These are phyloP conservation scores for Ormia ochracea DNA, from an alignment of 2,888 invertebrate genomes.

Conservation along the genomic window DNA sequence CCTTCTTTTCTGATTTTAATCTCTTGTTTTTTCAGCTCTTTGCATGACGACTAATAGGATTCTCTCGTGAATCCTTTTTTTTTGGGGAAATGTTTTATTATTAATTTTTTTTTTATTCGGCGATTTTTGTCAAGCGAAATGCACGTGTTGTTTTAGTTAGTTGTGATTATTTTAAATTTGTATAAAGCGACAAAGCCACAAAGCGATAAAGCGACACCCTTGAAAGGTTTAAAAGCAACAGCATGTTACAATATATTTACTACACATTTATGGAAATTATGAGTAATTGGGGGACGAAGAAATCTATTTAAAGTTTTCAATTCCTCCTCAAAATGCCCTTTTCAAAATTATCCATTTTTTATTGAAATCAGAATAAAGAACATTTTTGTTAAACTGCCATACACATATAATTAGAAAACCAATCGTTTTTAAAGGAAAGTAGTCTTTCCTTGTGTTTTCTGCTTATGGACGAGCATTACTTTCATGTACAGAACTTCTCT, in stretches of 20 bases:
- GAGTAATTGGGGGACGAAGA: too few relatives aligned
- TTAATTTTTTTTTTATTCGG: conserved; percentile 15
- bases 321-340: too few relatives aligned
- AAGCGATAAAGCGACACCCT: too few relatives aligned
- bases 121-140: conserved; percentile 49
- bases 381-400: background rate
- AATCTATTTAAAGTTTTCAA: too few relatives aligned
- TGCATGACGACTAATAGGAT: conserved; percentile 16
- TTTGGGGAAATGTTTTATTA: conserved; percentile 27
- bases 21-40: conserved; percentile 49
- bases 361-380: background rate
- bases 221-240: too few relatives aligned
- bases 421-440: background rate
- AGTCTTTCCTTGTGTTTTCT: conserved; percentile 7
- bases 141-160: too few relatives aligned
- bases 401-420: background rate
- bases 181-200: too few relatives aligned
- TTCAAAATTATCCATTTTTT: too few relatives aligned
- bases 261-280: too few relatives aligned
- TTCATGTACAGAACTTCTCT: conserved; percentile 24
- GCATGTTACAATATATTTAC: too few relatives aligned
- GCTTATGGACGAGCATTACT: background rate
- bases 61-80: background rate
- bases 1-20: too few relatives aligned
- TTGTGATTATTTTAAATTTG: too few relatives aligned